Conservation (phyloP, 2,113 vertebrate species). For the Thymallus thymallus region DNA sequence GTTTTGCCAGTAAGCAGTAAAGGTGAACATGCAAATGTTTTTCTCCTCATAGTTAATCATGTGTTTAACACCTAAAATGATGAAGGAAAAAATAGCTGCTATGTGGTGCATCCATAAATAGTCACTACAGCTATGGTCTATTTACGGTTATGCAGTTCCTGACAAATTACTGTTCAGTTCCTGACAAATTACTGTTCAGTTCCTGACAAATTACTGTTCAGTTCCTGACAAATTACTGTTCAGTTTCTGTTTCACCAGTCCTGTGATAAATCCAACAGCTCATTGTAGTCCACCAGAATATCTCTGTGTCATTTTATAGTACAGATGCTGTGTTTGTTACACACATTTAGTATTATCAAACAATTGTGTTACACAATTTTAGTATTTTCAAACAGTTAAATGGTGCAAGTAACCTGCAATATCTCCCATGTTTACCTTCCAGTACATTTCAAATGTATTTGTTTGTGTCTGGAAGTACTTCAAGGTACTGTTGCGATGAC, state of each 20-base stretch:
- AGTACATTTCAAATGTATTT: no score
- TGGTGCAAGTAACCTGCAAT: no score
- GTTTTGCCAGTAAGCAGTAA: not conserved
- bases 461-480: no score
- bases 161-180: no score
- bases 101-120: constrained; percentile 36
- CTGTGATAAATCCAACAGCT: constrained; percentile 5
- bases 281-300: constrained; percentile 2
- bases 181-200: no score
- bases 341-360: no score
- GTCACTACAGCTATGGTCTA: constrained; percentile 11
- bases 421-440: no score
- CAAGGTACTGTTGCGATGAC: no score
- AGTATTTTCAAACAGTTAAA: not conserved
- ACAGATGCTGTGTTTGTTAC: not conserved
- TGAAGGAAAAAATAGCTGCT: constrained; percentile 31
- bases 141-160: constrained; percentile 27
- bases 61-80: constrained; percentile 18
- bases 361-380: no score
- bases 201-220: no score
- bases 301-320: not conserved
- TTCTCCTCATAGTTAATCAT: not conserved
- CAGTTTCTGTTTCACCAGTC: no score
- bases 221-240: constrained; percentile 45
- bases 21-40: not conserved